Conservation (phyloP, 2,888 invertebrate species). For the Epinotia ramella region DNA sequence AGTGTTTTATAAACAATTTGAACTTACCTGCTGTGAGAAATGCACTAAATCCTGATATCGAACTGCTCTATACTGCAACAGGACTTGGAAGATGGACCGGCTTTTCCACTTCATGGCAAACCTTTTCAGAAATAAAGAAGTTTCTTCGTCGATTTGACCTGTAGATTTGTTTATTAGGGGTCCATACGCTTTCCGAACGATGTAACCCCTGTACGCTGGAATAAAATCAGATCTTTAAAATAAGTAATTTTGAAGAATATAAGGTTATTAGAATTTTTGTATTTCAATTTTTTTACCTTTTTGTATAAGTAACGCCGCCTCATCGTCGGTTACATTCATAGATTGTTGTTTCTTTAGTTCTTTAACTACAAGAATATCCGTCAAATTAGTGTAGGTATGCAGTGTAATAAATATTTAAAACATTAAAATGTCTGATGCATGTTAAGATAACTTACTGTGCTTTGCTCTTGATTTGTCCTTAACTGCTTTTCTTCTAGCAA, state of each 20-base stretch:
- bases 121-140: conserved; percentile 89
- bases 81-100: conserved; percentile 92
- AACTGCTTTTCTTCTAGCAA: conserved; percentile 89
- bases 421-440: no score
- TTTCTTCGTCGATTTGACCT: conserved; percentile 88
- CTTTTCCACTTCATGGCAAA: conserved; percentile 93
- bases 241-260: not conserved
- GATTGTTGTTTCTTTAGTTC: conserved; percentile 79
- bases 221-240: not conserved
- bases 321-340: conserved; percentile 86
- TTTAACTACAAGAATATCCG: conserved; percentile 66
- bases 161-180: conserved; percentile 86
- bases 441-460: conserved; percentile 69
- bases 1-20: not conserved
- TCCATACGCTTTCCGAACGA: conserved; percentile 87
- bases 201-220: conserved; percentile 90
- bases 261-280: not conserved
- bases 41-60: conserved; percentile 93
- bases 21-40: conserved; percentile 93
- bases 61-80: conserved; percentile 92
- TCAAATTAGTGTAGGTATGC: conserved; percentile 1
- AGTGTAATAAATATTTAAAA: not conserved
- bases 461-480: conserved; percentile 76
- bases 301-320: conserved; percentile 92
- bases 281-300: conserved; percentile 85